Base-by-base conservation (phyloP, 2,888 invertebrate genomes). In the Bhutanitis thaidina region DNA sequence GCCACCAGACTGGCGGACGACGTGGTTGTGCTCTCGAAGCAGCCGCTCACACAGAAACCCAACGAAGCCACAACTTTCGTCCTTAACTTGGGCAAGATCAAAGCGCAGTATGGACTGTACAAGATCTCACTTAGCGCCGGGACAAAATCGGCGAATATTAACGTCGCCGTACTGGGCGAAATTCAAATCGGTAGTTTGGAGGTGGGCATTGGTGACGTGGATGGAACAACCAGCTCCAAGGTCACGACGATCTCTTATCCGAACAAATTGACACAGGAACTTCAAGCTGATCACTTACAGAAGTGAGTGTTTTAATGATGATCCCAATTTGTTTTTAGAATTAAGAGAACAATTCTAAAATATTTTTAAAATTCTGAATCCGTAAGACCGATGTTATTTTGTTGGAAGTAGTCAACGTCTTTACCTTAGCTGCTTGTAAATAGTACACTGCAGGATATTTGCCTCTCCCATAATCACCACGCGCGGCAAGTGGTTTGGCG, bases 241-340 rank as follows among this genome's bases (percentile, higher is more conserved):
- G 84, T 96, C 49, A 92, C 86, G 54, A 95, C 94, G 56, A 90
- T 98, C 4, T 77, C 88, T 0, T 93, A 93, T 71, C 96, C 96
- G 1, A 91, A 93, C 54, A 95, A 95, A 71, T 79, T 97, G 27
- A 66, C 88, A 0, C 91, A 92, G 38, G 86, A 90, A 8, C 83
- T 98, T 13, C 94, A 95, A 62, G 97, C 96, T 5, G 98, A 99
- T 84, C 93, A 94, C 60, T 94, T 97, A 65, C 98, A 98, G 79
- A 96, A 96, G 87, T 90, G 57, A 83, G 85, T 76, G 20, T n/a
- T n/a, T n/a, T n/a, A n/a, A n/a, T n/a, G n/a, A n/a, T n/a, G n/a
- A n/a, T n/a, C n/a, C n/a, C n/a, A n/a, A n/a, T n/a, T n/a, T n/a
- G n/a, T n/a, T n/a, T n/a, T n/a, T n/a, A n/a, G n/a, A n/a, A n/a